Percentiles rank a stretch among this genome's conserved stretches.
Evolutionary conservation across 2,113 vertebrate genomes (phyloP).

Genomic region (Gracilinanus agilis): DNA sequence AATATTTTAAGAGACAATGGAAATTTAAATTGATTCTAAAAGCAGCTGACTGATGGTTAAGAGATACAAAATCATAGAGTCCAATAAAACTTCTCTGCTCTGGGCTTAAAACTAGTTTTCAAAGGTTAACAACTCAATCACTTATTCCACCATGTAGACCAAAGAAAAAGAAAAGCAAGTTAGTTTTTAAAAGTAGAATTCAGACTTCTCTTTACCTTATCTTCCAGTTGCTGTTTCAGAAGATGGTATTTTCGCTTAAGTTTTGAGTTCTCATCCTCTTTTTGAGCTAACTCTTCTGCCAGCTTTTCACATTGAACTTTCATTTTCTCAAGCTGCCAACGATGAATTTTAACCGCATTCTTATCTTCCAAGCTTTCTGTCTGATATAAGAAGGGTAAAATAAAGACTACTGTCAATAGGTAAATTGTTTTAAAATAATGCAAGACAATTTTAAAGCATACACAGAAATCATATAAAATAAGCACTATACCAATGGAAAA

Average conservation of each 20-base stretch:
- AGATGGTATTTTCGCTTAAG: constrained; percentile 88
- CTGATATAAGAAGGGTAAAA: constrained; percentile 81
- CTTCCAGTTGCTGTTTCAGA: constrained; percentile 91
- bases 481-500: not conserved
- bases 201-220: constrained; percentile 87
- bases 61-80: constrained; percentile 47
- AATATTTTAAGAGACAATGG: constrained; percentile 46
- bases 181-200: constrained; percentile 1
- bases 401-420: constrained; percentile 25
- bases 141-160: constrained; percentile 3
- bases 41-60: not conserved
- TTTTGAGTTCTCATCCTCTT: constrained; percentile 86
- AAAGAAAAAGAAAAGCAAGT: constrained; percentile 28
- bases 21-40: constrained; percentile 21
- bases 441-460: not conserved
- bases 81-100: constrained; percentile 25
- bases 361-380: constrained; percentile 88
- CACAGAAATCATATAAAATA: constrained; percentile 6
- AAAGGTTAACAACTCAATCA: constrained; percentile 15
- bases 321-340: constrained; percentile 91
- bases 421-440: constrained; percentile 23
- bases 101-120: not conserved
- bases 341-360: constrained; percentile 86
- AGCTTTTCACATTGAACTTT: constrained; percentile 93
- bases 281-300: constrained; percentile 87